Conservation (phyloP, 2,888 invertebrate genomes). For the Trachelus tabidus region DNA sequence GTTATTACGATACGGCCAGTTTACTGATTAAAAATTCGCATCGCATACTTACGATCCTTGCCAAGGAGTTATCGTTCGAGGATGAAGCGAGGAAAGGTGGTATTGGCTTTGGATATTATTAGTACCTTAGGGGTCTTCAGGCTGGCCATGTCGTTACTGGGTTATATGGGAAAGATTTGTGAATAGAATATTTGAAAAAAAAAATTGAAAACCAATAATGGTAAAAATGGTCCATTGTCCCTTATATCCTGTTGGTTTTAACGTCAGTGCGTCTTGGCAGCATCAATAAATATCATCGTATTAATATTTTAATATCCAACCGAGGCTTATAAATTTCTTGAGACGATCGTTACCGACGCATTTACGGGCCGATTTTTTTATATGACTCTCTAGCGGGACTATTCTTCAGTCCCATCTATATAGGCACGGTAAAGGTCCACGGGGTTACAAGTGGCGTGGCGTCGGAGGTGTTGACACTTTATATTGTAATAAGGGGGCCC, state of each 20-base stretch:
- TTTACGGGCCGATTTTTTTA: constrained; percentile 31
- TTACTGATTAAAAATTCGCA: constrained; percentile 17
- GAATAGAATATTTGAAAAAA: neutral
- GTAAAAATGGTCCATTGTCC: neutral
- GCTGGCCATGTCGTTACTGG: neutral
- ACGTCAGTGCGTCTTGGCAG: constrained; percentile 24
- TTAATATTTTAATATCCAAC: constrained; percentile 48
- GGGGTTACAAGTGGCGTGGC: neutral
- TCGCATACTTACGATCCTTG: neutral
- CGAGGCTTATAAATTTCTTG: constrained; percentile 34
- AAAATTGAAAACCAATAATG: neutral
- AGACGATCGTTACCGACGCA: constrained; percentile 26
- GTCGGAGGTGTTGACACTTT: constrained; percentile 32
- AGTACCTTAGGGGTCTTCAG: neutral
- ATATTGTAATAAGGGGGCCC: constrained; percentile 29
- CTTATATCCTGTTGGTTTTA: constrained; percentile 23
- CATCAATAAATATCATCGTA: constrained; percentile 37
- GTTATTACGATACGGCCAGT: constrained; percentile 50
- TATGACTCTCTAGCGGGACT: constrained; percentile 10
- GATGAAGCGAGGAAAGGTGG: neutral
- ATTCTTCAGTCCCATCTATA: constrained; percentile 2
- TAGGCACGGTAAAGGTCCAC: constrained; percentile 4
- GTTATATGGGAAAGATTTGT: neutral
- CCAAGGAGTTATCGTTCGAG: neutral
- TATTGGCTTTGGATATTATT: neutral